Evolutionary conservation across 2,797 vertebrate species (phyloP).

Genomic region (Amblyopsis hoosieri): DNA sequence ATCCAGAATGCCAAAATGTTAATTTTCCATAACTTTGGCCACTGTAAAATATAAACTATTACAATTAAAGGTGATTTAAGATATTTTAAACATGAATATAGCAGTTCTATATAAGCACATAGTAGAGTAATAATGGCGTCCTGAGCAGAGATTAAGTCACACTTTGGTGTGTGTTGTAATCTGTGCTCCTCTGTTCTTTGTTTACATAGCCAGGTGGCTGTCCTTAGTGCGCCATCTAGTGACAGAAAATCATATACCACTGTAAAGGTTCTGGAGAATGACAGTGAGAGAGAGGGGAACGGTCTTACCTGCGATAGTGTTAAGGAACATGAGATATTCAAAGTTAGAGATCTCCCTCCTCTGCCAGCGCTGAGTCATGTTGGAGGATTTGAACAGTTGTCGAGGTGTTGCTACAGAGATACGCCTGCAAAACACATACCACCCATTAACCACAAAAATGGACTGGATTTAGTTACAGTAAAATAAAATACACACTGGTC

Average conservation of each 20-base stretch:
- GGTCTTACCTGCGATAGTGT: slow-evolving; percentile 85
- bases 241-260: no score
- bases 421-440: slow-evolving; percentile 78
- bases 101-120: no score
- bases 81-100: no score
- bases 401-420: slow-evolving; percentile 91
- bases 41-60: no score
- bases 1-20: slow-evolving; percentile 3
- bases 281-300: neutral
- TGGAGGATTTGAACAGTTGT: slow-evolving; percentile 93
- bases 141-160: no score
- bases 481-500: no score
- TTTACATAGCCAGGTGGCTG: neutral
- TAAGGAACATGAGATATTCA: slow-evolving; percentile 95
- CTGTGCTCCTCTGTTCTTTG: no score
- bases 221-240: neutral
- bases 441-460: slow-evolving; percentile 4
- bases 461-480: neutral
- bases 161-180: no score
- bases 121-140: no score
- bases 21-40: slow-evolving; percentile 21
- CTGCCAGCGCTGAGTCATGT: slow-evolving; percentile 96
- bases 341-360: slow-evolving; percentile 93
- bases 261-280: neutral
- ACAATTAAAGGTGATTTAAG: no score